These are phyloP conservation scores for Neosilurus hyrtlii DNA, from an alignment of 2,797 vertebrate genomes.

Conservation along the genomic window DNA sequence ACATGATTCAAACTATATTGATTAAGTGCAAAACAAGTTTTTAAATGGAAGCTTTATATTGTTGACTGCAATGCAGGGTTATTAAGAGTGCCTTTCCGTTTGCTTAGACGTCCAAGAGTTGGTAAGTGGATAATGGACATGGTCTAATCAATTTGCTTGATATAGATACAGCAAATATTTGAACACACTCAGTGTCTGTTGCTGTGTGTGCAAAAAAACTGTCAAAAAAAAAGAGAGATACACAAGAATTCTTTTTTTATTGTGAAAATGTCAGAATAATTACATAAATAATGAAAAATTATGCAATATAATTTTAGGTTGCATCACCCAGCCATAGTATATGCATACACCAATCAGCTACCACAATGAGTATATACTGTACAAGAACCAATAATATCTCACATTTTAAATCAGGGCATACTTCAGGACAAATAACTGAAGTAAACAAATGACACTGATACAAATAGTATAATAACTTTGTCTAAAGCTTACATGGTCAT, in stretches of 20 bases:
- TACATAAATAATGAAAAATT: too few species aligned
- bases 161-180: constrained; percentile 26
- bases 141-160: constrained; percentile 32
- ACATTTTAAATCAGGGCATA: neutral
- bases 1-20: constrained; percentile 50
- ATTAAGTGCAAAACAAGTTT: constrained; percentile 47
- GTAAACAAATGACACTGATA: neutral
- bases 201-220: neutral
- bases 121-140: constrained; percentile 51
- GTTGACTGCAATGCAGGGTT: constrained; percentile 33
- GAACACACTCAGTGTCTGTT: neutral
- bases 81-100: constrained; percentile 30
- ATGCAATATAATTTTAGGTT: too few species aligned
- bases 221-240: neutral
- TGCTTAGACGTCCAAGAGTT: constrained; percentile 32
- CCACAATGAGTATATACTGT: neutral
- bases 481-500: neutral
- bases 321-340: too few species aligned
- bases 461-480: neutral
- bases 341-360: too few species aligned
- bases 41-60: constrained; percentile 47
- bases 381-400: neutral
- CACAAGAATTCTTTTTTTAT: too few species aligned
- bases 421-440: neutral
- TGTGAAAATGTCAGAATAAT: too few species aligned